phyloP scores from a whole-genome alignment of 2,888 invertebrate species.

The Eristalis pertinax region DNA sequence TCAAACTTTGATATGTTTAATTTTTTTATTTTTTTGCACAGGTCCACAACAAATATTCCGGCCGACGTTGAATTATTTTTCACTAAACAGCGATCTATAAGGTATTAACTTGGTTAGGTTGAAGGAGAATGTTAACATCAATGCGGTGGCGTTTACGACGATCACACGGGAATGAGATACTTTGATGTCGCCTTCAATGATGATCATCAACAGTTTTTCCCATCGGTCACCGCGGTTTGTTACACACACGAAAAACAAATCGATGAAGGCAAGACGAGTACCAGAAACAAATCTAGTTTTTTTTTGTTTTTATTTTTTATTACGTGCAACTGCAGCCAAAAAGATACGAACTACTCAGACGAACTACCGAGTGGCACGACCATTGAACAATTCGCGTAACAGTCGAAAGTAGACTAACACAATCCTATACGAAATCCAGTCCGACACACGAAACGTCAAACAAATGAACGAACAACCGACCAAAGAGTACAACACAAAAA shows the following conservation, averaged over 20 bases:
- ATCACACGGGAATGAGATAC: constrained; percentile 33
- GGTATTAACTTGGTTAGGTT: constrained; percentile 16
- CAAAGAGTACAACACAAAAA: constrained; percentile 70
- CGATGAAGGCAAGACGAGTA: constrained; percentile 25
- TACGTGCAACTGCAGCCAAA: constrained; percentile 17
- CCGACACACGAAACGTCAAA: constrained; percentile 79
- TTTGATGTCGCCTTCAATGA: constrained; percentile 45
- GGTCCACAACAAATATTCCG: constrained; percentile 52
- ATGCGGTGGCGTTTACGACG: constrained; percentile 32
- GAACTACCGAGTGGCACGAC: constrained; percentile 75
- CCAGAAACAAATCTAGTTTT: constrained; percentile 9
- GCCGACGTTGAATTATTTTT: constrained; percentile 17
- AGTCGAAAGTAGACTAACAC: constrained; percentile 82
- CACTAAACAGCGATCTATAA: neutral
- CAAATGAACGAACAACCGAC: constrained; percentile 65
- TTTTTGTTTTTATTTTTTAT: constrained; percentile 3
- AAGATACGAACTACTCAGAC: constrained; percentile 49
- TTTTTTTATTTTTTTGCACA: constrained; percentile 38
- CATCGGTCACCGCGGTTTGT: constrained; percentile 20
- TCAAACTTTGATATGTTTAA: neutral
- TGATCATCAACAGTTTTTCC: constrained; percentile 20
- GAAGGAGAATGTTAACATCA: constrained; percentile 34
- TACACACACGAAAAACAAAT: constrained; percentile 45
- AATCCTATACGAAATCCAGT: constrained; percentile 77
- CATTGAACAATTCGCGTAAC: constrained; percentile 81